Percentiles rank a stretch among this genome's conserved stretches.
Conservation (phyloP, 2,797 vertebrate species). For the Anniella stebbinsi region DNA sequence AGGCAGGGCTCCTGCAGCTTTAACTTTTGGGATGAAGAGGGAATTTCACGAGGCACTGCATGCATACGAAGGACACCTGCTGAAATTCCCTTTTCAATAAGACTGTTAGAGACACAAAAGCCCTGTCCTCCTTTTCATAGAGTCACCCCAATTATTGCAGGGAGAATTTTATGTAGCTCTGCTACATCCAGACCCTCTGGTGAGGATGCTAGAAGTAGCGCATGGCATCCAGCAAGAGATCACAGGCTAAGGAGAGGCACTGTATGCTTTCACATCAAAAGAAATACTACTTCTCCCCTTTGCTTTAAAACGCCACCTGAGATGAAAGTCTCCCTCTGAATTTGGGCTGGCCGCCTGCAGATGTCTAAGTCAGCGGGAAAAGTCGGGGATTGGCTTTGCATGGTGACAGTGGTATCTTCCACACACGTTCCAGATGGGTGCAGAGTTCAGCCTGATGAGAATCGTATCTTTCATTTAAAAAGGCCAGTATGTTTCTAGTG, state of each 20-base stretch:
- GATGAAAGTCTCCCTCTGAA: constrained; percentile 48
- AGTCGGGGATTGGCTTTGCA: constrained; percentile 42
- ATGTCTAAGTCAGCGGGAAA: constrained; percentile 30
- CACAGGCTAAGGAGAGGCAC: no score
- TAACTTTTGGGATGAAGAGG: no score
- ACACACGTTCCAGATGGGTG: background rate
- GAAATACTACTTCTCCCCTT: background rate
- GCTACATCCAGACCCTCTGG: background rate
- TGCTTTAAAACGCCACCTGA: constrained; percentile 46
- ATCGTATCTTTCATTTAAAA: background rate
- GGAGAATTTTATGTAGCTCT: background rate
- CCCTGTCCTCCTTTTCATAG: no score
- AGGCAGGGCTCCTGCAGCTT: no score
- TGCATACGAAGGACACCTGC: no score
- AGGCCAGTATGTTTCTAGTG: background rate
- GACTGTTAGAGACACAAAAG: no score
- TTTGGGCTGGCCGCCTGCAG: constrained; percentile 57
- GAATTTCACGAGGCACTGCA: no score
- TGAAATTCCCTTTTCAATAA: no score
- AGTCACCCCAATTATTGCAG: no score
- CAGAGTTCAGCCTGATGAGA: no score
- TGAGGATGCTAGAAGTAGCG: background rate
- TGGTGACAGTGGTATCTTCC: background rate
- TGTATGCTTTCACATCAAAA: background rate
- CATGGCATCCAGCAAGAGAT: background rate